These are phyloP conservation scores for Sinotaia quadrata DNA, from an alignment of 2,888 invertebrate species.

Conservation along the genomic window DNA sequence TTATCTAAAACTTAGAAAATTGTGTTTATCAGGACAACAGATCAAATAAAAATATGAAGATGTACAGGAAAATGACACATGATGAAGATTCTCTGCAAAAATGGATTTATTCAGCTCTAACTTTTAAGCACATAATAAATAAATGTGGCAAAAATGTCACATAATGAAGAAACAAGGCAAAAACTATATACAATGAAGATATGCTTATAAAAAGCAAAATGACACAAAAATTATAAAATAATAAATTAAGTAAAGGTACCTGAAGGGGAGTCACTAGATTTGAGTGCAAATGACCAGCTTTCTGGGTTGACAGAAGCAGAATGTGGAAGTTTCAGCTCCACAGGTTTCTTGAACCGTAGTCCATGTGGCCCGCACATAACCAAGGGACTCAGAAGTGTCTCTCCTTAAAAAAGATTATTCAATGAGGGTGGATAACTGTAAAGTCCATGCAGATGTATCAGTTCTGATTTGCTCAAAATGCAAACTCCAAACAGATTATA, in stretches of 20 bases:
- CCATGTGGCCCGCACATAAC: slow-evolving; percentile 98
- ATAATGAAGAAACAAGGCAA: no score
- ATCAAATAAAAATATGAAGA: no score
- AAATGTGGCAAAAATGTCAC: no score
- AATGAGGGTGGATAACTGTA: background rate
- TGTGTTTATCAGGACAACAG: no score
- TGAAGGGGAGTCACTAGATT: slow-evolving; percentile 69
- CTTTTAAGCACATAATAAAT: no score
- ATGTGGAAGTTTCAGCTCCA: slow-evolving; percentile 91
- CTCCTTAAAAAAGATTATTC: slow-evolving; percentile 83
- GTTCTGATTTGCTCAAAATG: no score
- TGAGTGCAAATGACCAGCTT: slow-evolving; percentile 75
- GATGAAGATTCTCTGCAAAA: no score
- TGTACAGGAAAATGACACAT: no score
- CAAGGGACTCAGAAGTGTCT: slow-evolving; percentile 92
- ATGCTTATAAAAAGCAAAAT: background rate
- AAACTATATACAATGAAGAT: no score
- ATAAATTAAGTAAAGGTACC: slow-evolving; percentile 41
- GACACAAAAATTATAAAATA: background rate
- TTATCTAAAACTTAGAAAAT: no score
- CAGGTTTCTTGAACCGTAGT: slow-evolving; percentile 88
- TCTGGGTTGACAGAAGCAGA: slow-evolving; percentile 73
- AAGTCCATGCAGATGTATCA: background rate
- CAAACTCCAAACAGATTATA: background rate
- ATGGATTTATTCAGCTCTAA: no score